phyloP scores from a whole-genome alignment of 2,888 invertebrate species.

The Sarcophaga rosellei region DNA sequence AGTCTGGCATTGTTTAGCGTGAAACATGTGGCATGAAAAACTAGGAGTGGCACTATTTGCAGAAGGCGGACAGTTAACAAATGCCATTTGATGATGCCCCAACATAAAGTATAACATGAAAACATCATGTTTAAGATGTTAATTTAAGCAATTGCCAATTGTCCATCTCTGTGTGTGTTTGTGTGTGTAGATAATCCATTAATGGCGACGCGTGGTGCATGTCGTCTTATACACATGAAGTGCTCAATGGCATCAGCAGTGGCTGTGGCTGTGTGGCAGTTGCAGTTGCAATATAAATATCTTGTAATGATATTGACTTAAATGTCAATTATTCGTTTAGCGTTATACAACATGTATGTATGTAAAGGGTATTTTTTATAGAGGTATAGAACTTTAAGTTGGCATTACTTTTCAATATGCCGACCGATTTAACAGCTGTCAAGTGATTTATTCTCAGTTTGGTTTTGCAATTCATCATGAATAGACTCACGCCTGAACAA shows the following conservation, averaged over 20 bases:
- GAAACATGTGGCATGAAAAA: conserved; percentile 16
- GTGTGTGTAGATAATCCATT: conserved; percentile 1
- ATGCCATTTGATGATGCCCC: conserved; percentile 67
- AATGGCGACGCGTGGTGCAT: conserved; percentile 56
- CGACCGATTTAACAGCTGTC: too few species aligned
- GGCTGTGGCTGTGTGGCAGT: background rate
- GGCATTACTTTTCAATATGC: too few species aligned
- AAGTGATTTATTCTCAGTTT: too few species aligned
- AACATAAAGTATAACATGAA: conserved; percentile 45
- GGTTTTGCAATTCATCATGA: too few species aligned
- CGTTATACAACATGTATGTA: conserved; percentile 9
- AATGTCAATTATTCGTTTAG: conserved; percentile 52
- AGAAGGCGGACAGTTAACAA: conserved; percentile 66
- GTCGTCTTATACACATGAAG: conserved; percentile 20
- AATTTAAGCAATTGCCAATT: conserved; percentile 63
- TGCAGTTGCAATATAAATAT: conserved; percentile 47
- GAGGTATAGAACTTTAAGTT: too few species aligned
- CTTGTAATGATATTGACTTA: conserved; percentile 52
- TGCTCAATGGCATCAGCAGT: background rate
- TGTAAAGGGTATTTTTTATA: too few species aligned
- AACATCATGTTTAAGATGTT: conserved; percentile 68
- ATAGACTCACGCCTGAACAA: too few species aligned
- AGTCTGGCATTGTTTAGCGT: background rate
- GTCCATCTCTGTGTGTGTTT: conserved; percentile 38
- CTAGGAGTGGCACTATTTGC: conserved; percentile 67